Evolutionary conservation across 2,113 vertebrate species (phyloP), one percentile per base, ranked within the genome.

Genomic region (Falco punctatus): DNA sequence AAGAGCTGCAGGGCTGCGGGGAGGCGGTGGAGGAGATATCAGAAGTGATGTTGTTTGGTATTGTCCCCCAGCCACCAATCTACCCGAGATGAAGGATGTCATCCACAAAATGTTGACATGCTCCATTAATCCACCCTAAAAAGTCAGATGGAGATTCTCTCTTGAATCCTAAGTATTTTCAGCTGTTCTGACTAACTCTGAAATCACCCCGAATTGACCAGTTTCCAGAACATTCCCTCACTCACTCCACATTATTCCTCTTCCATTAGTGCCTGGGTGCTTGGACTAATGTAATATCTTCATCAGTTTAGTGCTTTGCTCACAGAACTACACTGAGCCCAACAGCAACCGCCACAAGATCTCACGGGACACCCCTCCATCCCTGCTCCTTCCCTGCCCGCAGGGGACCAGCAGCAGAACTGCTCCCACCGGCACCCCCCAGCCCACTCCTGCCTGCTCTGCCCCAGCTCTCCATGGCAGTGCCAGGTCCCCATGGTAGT

Each of bases 41-140:
- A 55, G 64, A 35, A 75, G 21, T 1, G 32, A 35, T 78, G 77
- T 81, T 55, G 93, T 77, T 85, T 6, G 5, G 14, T 1, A 33
- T 13, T 55, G 77, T 91, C 87, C 93, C 91, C 77, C 81, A 89
- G 88, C 81, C 88, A 78, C 91, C 55, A 2, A 69, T 86, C 88
- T 42, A 5, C 77, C 58, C 7, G 14, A 65, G 81, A 94, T 17
- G 86, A 85, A 92, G 81, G 65, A 44, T 87, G 84, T 94, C 84
- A 84, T 84, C 94, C 94, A 79, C 93, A 71, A 65, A 91, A 91
- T 52, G 78, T 52, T 84, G 95, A 49, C 86, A 79, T 23, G 92
- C 92, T 91, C 92, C 91, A 61, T 87, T 96, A 96, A 95, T 80
- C 84, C 95, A 92, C 90, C 70, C 91, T 8, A 84, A 94, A 92